Evolutionary conservation across 23 tunicate genomes (phyloP).

Genomic region (Ascidia mentula): DNA sequence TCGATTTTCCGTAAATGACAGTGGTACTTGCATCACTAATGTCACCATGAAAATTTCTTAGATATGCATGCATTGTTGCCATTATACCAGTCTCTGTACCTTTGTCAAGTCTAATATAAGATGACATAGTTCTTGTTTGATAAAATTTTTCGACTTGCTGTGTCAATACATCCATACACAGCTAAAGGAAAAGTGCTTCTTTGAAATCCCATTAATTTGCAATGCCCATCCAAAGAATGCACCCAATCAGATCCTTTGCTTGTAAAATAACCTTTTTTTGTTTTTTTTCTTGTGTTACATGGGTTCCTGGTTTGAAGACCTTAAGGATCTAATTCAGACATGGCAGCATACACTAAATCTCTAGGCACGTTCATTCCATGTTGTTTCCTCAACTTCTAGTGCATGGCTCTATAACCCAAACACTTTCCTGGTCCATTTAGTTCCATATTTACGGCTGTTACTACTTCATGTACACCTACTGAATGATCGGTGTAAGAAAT

Average conservation of each 20-base stretch:
- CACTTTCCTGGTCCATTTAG: constrained; percentile 12
- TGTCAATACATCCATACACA: constrained; percentile 25
- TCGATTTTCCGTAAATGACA: constrained; percentile 23
- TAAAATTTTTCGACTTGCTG: constrained; percentile 25
- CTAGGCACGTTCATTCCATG: constrained; percentile 24
- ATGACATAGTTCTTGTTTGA: constrained; percentile 14
- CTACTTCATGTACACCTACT: background rate
- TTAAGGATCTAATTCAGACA: constrained; percentile 17
- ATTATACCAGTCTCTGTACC: constrained; percentile 48
- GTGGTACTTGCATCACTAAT: constrained; percentile 6
- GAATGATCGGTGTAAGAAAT: constrained; percentile 14
- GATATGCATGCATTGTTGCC: constrained; percentile 34
- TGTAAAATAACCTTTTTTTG: constrained; percentile 20
- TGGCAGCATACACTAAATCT: constrained; percentile 22
- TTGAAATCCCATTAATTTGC: constrained; percentile 39
- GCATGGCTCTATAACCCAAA: constrained; percentile 33
- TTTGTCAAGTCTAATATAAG: constrained; percentile 13
- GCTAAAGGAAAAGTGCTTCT: constrained; percentile 30
- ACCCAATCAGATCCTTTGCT: constrained; percentile 41
- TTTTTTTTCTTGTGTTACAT: background rate
- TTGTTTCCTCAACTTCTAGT: constrained; percentile 20
- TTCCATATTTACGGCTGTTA: background rate
- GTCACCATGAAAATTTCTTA: constrained; percentile 6
- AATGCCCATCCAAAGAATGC: constrained; percentile 42
- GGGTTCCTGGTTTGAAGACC: constrained; percentile 4